phyloP scores from a whole-genome alignment of 2,888 invertebrate species.

The Cephalotes varians region DNA sequence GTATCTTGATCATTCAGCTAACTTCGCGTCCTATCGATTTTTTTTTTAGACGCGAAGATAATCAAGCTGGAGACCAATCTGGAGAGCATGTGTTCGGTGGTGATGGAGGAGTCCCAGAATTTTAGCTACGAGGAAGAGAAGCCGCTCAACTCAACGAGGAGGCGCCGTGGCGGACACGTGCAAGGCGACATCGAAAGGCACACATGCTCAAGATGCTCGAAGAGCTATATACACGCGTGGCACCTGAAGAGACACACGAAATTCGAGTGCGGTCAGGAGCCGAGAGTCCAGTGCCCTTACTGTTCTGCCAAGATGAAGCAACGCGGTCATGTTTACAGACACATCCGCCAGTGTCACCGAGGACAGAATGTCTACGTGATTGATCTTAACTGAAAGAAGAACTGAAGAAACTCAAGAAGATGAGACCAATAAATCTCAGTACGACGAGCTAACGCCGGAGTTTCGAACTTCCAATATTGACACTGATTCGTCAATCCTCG shows the following conservation, averaged over 20 bases:
- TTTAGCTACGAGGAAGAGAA: conserved; percentile 65
- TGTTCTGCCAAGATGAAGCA: conserved; percentile 80
- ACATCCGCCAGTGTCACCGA: conserved; percentile 77
- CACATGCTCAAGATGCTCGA: conserved; percentile 80
- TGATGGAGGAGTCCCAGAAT: conserved; percentile 60
- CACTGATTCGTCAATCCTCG: neutral
- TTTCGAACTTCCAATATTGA: neutral
- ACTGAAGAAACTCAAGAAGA: neutral
- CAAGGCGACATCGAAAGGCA: conserved; percentile 71
- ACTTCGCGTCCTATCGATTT: conserved; percentile 56
- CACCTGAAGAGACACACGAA: conserved; percentile 84
- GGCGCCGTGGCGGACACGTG: conserved; percentile 49
- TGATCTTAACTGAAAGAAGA: conserved; percentile 75
- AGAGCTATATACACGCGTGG: conserved; percentile 81
- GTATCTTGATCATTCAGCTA: conserved; percentile 53
- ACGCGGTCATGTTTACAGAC: conserved; percentile 80
- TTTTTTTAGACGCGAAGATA: conserved; percentile 70
- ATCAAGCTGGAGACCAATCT: conserved; percentile 66
- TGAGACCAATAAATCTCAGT: neutral
- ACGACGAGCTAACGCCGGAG: neutral
- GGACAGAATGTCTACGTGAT: conserved; percentile 77
- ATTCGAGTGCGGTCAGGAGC: conserved; percentile 85
- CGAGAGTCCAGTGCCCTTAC: conserved; percentile 81
- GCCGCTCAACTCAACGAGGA: conserved; percentile 58
- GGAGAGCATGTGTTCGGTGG: conserved; percentile 61